Percentiles rank a stretch among this genome's conserved stretches.
These are phyloP conservation scores for Platycheirus rosarum DNA, from an alignment of 2,888 invertebrate genomes.

Conservation along the genomic window DNA sequence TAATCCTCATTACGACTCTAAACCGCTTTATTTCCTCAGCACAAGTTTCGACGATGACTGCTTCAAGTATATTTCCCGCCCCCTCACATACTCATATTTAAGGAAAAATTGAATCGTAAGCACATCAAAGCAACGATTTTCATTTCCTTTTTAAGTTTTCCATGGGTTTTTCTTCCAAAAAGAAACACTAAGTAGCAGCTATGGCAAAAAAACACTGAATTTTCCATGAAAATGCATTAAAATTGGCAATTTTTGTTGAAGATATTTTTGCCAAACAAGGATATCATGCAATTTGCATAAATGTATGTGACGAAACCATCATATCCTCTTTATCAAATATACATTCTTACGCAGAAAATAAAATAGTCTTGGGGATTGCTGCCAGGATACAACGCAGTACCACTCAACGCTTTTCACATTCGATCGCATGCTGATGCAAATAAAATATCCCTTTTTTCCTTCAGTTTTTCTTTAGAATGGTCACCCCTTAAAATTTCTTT, in stretches of 20 bases:
- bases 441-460: conserved; percentile 60
- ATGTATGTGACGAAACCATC: conserved; percentile 34
- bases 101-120: not conserved
- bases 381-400: not conserved
- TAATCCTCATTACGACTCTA: conserved; percentile 21
- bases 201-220: conserved; percentile 15
- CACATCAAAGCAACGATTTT: conserved; percentile 42
- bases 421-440: conserved; percentile 60
- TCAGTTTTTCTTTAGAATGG: conserved; percentile 14
- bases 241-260: conserved; percentile 61
- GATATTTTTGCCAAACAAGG: conserved; percentile 14
- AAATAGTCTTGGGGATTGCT: not conserved
- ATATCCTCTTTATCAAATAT: conserved; percentile 60
- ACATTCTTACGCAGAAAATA: conserved; percentile 49
- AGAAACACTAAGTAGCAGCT: conserved; percentile 1
- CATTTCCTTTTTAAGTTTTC: conserved; percentile 53
- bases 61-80: not conserved
- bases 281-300: conserved; percentile 20
- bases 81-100: not conserved
- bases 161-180: not conserved
- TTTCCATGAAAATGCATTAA: conserved; percentile 55
- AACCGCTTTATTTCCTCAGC: conserved; percentile 20
- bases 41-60: conserved; percentile 12
- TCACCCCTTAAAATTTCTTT: not conserved
- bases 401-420: conserved; percentile 40